Evolutionary conservation across 1,140 invertebrate species (phyloP), one percentile per base, ranked within the genome.

Genomic region (Popillia japonica): DNA sequence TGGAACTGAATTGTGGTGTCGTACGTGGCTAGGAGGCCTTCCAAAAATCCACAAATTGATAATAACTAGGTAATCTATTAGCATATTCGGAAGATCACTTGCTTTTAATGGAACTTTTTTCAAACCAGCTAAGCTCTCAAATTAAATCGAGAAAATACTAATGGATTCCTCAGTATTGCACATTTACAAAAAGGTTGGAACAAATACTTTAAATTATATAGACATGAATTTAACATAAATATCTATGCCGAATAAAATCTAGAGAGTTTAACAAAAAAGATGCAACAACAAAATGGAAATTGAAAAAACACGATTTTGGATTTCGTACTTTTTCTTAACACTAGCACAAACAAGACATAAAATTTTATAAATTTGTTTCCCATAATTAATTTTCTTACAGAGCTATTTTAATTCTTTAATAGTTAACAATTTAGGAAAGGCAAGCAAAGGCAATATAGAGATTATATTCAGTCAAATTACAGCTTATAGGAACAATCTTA

Each of bases 381-480:
- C 22, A 68, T 27, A 14, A 68, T 8, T 34, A 68, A 68, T 68
- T 68, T 68, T 14, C 27, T 68, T 22, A 68, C 22, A 68, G 20
- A 34, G 27, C 9, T 14, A 68, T 23, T 22, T 68, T 23, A 68
- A 22, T 14, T 27, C 7, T 23, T 68, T 68, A 68, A 68, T 22
- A 68, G 27, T 27, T 68, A 68, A 68, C 61, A 68, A 68, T 68
- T 68, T 68, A 68, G 20, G 14, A 34, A 68, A 68, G 61, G 61
- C 61, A 68, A 68, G 61, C 61, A 34, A 68, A 68, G 61, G 61
- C 61, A 68, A 34, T 34, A 68, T 27, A 68, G 27, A 68, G 61
- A 68, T 34, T 34, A 34, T 68, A 68, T 27, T 68, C 61, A 34
- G 61, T 68, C 61, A 22, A 27, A 34, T 68, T 68, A 11, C 22